Conservation (phyloP, 2,888 invertebrate genomes). For the Cetonia aurata region DNA sequence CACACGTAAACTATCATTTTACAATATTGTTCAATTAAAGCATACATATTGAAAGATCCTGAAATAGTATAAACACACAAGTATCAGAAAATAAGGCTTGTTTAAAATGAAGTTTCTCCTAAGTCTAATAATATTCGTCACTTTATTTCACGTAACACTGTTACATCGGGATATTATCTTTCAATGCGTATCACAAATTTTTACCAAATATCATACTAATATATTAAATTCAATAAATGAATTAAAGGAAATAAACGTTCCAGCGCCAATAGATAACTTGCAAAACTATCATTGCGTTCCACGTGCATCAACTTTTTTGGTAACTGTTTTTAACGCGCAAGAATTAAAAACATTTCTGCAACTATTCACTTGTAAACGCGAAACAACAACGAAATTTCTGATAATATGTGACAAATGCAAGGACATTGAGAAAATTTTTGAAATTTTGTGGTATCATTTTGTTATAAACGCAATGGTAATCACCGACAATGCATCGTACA, state of each 20-base stretch:
- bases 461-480: constrained; percentile 38
- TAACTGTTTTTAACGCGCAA: constrained; percentile 1
- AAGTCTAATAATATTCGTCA: neutral
- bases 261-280: constrained; percentile 9
- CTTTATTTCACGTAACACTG: neutral
- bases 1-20: too few species aligned
- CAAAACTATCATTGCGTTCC: constrained; percentile 16
- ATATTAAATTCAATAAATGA: neutral
- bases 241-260: neutral
- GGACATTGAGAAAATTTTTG: constrained; percentile 24
- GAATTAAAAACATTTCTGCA: constrained; percentile 30
- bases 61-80: neutral
- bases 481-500: constrained; percentile 6
- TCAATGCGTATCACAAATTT: neutral
- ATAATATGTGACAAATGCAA: constrained; percentile 17
- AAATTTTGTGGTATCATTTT: constrained; percentile 23
- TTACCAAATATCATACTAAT: neutral
- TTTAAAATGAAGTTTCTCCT: constrained; percentile 9
- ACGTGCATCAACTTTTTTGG: constrained; percentile 4
- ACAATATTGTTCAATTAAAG: too few species aligned
- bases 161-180: neutral
- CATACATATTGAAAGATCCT: constrained; percentile 1
- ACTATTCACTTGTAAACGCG: constrained; percentile 20
- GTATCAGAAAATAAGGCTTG: neutral
- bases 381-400: constrained; percentile 33